Base-by-base conservation (phyloP, 2,888 invertebrate species). In the Drosophila melanocephala region DNA sequence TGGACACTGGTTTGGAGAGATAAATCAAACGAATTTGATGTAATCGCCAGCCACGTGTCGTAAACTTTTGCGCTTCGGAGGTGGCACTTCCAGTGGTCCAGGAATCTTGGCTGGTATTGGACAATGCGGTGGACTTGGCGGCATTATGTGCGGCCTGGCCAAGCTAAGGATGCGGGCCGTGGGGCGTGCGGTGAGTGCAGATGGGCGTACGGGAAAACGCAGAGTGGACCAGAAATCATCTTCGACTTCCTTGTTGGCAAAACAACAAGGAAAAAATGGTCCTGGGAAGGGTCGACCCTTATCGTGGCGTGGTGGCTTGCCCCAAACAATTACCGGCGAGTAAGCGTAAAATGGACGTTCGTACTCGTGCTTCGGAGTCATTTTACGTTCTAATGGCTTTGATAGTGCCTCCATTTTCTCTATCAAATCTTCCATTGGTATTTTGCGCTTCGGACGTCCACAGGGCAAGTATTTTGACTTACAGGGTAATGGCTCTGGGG, bases 51-150 rank as follows among this genome's bases (percentile, higher is more conserved):
- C 91, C 91, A 1, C 72, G 72, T 14, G 72, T 57, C 5, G 85
- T 90, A 73, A 93, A 93, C 68, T 91, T 90, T 42, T 76, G 0
- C 93, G 83, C 19, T 70, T 73, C 1, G 81, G 81, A 12, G 86
- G 79, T n/a, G 77, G 74, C 14, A 33, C 60, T 1, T 87, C 82
- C 65, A 82, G 35, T 1, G 76, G 70, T 0, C 5, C 22, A 5
- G 22, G 1, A 0, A 10, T 0, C n/a, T 52, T 75, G 0, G 66
- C 47, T 5, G 93, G 92, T 42, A 92, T 82, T 4, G 84, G 77
- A 69, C 93, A 93, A 61, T 93, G 93, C 0, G 91, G 87, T 5
- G 80, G 83, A 28, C 66, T 65, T 2, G 87, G 92, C 4, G 92
- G 91, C 44, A 58, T 72, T 12, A 74, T 22, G 5, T 77, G 87